Conservation (phyloP, 92 coral and sea anemone species). For the Epizoanthus rinbou region DNA sequence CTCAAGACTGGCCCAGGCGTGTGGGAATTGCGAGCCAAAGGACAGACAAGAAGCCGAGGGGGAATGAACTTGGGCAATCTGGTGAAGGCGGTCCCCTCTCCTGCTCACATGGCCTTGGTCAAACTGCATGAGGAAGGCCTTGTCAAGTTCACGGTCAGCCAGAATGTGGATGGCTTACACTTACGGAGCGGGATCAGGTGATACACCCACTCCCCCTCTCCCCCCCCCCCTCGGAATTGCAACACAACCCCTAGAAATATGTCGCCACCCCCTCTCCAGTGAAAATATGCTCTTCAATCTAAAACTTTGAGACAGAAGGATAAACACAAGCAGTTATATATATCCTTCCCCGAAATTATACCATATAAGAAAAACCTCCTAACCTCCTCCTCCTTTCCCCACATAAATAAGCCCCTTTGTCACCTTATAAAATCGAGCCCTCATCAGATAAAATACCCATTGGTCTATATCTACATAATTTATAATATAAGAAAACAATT, state of each 20-base stretch:
- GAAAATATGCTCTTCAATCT: background rate
- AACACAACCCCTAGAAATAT: background rate
- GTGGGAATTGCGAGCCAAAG: constrained; percentile 78
- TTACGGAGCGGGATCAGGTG: constrained; percentile 67
- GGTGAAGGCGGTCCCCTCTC: constrained; percentile 67
- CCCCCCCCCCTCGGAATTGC: background rate
- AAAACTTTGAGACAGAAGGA: no score
- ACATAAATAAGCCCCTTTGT: no score
- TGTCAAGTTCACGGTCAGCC: constrained; percentile 76
- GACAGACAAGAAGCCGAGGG: constrained; percentile 45
- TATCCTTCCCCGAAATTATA: no score
- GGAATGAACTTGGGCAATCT: constrained; percentile 24
- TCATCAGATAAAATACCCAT: no score
- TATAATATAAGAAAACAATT: no score
- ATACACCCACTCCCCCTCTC: background rate
- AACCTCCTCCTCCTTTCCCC: no score
- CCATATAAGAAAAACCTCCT: no score
- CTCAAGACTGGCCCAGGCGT: constrained; percentile 77
- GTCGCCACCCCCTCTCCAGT: background rate
- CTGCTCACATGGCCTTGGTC: constrained; percentile 71
- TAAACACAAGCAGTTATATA: no score
- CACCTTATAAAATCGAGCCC: no score
- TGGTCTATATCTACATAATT: no score
- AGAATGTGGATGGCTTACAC: constrained; percentile 78
- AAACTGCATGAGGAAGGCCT: constrained; percentile 69